These are phyloP conservation scores for Dryococelus australis DNA, from an alignment of 2,888 invertebrate species.

Conservation along the genomic window DNA sequence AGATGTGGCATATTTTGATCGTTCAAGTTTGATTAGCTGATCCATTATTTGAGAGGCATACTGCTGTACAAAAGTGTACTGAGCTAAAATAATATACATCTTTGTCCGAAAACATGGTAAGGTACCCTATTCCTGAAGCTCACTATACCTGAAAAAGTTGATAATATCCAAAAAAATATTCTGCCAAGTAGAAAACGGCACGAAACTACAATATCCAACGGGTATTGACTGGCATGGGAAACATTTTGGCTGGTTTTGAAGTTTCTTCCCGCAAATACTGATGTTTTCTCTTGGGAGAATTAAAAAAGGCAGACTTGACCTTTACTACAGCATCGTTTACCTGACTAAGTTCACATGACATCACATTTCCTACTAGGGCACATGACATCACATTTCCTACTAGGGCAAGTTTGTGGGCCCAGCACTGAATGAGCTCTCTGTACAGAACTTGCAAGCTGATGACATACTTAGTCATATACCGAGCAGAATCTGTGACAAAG, in stretches of 20 bases:
- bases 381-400: not conserved
- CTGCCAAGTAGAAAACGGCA: not conserved
- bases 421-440: not conserved
- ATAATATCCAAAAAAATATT: not conserved
- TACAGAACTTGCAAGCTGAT: not conserved
- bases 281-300: not conserved
- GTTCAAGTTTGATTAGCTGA: not conserved
- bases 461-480: not conserved
- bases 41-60: not conserved
- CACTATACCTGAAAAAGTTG: not conserved
- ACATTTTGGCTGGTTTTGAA: not conserved
- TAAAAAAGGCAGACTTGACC: not conserved
- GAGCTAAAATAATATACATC: not conserved
- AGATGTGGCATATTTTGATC: not conserved
- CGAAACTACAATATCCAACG: not conserved
- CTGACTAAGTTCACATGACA: not conserved
- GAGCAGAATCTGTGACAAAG: not conserved
- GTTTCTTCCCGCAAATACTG: no score
- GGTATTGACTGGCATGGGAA: not conserved
- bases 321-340: not conserved
- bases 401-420: not conserved
- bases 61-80: not conserved
- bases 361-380: no score
- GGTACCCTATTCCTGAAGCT: not conserved
- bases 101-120: not conserved